A percentile compares a stretch with the other conserved stretches of the same genome.
Evolutionary conservation across 2,888 invertebrate species (phyloP).

Genomic region (Ormyrus nitidulus): DNA sequence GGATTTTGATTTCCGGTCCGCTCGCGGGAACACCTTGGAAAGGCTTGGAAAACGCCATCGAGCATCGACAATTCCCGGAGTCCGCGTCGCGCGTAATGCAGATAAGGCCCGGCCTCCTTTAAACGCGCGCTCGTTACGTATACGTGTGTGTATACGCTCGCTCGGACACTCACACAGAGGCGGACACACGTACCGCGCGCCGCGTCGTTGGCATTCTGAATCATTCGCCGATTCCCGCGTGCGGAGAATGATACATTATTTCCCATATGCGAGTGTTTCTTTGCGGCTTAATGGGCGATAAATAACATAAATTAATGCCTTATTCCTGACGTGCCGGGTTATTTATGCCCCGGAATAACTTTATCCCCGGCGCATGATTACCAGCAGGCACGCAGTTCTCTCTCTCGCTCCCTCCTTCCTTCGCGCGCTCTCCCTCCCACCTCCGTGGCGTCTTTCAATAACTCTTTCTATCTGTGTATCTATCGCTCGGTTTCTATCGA

Average conservation of each 20-base stretch:
- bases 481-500: constrained; percentile 44
- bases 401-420: constrained; percentile 47
- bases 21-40: constrained; percentile 18
- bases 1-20: constrained; percentile 49
- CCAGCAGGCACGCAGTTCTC: constrained; percentile 73
- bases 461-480: constrained; percentile 39
- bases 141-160: neutral
- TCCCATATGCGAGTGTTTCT: constrained; percentile 74
- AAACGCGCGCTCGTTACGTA: neutral
- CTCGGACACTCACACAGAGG: neutral
- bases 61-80: constrained; percentile 31
- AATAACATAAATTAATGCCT: constrained; percentile 75
- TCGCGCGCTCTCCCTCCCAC: constrained; percentile 33
- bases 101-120: constrained; percentile 46
- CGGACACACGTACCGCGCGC: too few species aligned
- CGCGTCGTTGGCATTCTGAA: constrained; percentile 65
- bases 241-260: constrained; percentile 75
- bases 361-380: constrained; percentile 74
- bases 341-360: constrained; percentile 75
- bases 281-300: constrained; percentile 74
- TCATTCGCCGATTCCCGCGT: constrained; percentile 70
- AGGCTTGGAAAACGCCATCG: neutral
- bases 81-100: constrained; percentile 22
- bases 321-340: constrained; percentile 73
- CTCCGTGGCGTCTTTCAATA: constrained; percentile 31